phyloP scores from a whole-genome alignment of 2,113 vertebrate species.

The Eonycteris spelaea region DNA sequence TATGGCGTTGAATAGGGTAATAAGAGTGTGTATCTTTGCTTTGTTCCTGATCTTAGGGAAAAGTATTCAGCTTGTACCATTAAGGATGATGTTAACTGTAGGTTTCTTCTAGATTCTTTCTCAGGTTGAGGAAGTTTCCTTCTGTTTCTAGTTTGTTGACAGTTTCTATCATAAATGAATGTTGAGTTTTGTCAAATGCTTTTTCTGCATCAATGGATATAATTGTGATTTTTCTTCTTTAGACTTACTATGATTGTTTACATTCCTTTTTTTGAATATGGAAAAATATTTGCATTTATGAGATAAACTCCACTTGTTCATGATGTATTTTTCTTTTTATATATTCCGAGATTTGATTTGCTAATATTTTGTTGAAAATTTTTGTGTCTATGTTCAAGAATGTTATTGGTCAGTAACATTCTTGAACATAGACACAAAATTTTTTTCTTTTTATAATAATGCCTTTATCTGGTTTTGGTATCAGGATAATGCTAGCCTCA shows the following conservation, averaged over 20 bases:
- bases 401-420: not conserved
- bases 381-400: not conserved
- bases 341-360: not conserved
- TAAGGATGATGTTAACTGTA: too few species aligned
- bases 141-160: not conserved
- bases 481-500: not conserved
- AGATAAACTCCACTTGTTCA: not conserved
- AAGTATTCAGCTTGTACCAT: too few species aligned
- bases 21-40: not conserved
- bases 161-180: not conserved
- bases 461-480: not conserved
- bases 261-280: not conserved
- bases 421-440: too few species aligned
- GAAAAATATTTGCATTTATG: not conserved
- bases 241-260: not conserved
- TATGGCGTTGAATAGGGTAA: not conserved
- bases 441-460: not conserved
- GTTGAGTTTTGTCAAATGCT: not conserved
- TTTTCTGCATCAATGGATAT: not conserved
- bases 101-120: too few species aligned
- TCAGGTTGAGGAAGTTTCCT: not conserved
- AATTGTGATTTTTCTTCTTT: not conserved
- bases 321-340: not conserved
- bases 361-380: not conserved
- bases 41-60: too few species aligned